Evolutionary conservation across 2,113 vertebrate species (phyloP).

Genomic region (Kryptolebias marmoratus): DNA sequence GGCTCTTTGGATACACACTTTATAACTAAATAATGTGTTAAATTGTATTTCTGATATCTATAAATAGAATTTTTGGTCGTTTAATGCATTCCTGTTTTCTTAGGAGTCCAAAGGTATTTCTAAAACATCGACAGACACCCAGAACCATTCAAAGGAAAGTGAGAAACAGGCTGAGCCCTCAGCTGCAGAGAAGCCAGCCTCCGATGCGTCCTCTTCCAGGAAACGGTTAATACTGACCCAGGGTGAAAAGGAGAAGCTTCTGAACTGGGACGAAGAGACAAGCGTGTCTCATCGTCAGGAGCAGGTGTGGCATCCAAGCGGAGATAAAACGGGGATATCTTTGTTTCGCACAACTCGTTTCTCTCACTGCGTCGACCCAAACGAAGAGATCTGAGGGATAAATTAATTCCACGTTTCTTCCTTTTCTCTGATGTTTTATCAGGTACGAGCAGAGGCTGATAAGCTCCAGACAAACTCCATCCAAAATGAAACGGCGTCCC

Average conservation of each 20-base stretch:
- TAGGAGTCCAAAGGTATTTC: conserved; percentile 18
- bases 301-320: conserved; percentile 36
- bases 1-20: too few species aligned
- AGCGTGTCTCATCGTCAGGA: conserved; percentile 2
- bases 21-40: too few species aligned
- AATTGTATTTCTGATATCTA: too few species aligned
- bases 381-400: conserved; percentile 23
- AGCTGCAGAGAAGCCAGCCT: not conserved
- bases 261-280: conserved; percentile 67
- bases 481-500: conserved; percentile 33
- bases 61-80: not conserved
- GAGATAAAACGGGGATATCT: conserved; percentile 6
- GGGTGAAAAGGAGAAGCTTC: conserved; percentile 72
- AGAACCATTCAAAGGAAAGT: conserved; percentile 20
- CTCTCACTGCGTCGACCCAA: conserved; percentile 6
- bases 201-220: conserved; percentile 36
- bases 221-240: conserved; percentile 66
- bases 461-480: conserved; percentile 32
- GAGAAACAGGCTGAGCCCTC: not conserved
- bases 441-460: conserved; percentile 50
- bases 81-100: not conserved
- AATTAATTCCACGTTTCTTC: conserved; percentile 41
- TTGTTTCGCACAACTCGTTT: not conserved
- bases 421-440: conserved; percentile 63
- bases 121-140: not conserved